Evolutionary conservation across 2,888 invertebrate genomes (phyloP).

Genomic region (Ochropacha duplaris): DNA sequence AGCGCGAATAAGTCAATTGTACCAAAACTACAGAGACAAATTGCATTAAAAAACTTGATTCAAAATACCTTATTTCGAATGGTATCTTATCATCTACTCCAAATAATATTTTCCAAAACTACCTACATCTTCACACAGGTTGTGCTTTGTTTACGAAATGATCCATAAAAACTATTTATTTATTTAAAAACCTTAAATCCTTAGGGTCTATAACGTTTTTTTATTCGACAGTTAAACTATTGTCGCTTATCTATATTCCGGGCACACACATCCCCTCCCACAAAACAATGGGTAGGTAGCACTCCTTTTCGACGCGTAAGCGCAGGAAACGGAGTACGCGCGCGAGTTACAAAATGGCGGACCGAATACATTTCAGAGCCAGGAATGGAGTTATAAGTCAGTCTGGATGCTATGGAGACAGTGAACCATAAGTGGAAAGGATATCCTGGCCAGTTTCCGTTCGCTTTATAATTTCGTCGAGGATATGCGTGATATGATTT

Average conservation of each 20-base stretch:
- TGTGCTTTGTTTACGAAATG: constrained; percentile 32
- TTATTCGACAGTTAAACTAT: constrained; percentile 58
- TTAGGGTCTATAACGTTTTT: constrained; percentile 51
- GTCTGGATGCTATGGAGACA: constrained; percentile 74
- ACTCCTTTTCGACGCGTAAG: constrained; percentile 65
- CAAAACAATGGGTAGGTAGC: constrained; percentile 75
- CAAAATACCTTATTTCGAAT: no score
- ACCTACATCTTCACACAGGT: constrained; percentile 11
- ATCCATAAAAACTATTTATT: constrained; percentile 18
- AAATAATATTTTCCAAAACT: neutral
- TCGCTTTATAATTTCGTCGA: constrained; percentile 40
- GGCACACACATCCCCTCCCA: constrained; percentile 73
- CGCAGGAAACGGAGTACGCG: constrained; percentile 77
- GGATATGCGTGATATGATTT: constrained; percentile 57
- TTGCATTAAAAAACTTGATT: no score
- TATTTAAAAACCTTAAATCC: constrained; percentile 18
- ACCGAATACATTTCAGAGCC: constrained; percentile 55
- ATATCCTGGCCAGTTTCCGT: constrained; percentile 76
- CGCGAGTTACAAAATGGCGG: constrained; percentile 66
- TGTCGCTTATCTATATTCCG: constrained; percentile 56
- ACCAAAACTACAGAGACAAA: no score
- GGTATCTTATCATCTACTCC: no score
- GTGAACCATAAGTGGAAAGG: constrained; percentile 69
- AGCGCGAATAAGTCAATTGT: no score
- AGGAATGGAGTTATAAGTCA: constrained; percentile 60